phyloP scores from a whole-genome alignment of 2,888 invertebrate species.

The Drosophila subquinaria region DNA sequence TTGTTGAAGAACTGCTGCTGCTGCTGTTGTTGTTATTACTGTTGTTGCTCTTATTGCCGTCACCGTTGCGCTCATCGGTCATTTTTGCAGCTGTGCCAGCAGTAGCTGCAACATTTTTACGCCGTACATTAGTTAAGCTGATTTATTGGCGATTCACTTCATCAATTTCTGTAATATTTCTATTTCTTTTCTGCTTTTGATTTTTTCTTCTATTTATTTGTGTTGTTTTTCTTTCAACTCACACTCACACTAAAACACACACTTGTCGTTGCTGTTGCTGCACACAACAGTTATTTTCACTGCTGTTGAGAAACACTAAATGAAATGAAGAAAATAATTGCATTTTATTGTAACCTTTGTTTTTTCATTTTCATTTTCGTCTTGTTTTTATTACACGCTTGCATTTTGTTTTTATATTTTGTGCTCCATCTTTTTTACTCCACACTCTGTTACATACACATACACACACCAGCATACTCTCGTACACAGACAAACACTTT shows the following conservation, averaged over 20 bases:
- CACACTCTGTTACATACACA: slow-evolving; percentile 54
- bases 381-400: slow-evolving; percentile 39
- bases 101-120: slow-evolving; percentile 79
- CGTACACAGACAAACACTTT: slow-evolving; percentile 51
- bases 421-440: slow-evolving; percentile 71
- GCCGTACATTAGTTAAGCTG: slow-evolving; percentile 61
- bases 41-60: slow-evolving; percentile 87
- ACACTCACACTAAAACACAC: slow-evolving; percentile 51
- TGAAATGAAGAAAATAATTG: slow-evolving; percentile 20
- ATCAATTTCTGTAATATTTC: slow-evolving; percentile 45
- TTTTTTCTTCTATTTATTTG: slow-evolving; percentile 27
- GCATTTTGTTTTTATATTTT: slow-evolving; percentile 70
- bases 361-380: slow-evolving; percentile 18
- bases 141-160: slow-evolving; percentile 56
- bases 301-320: slow-evolving; percentile 45
- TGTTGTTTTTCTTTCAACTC: slow-evolving; percentile 58
- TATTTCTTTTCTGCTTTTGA: slow-evolving; percentile 31
- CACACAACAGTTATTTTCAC: slow-evolving; percentile 48
- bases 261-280: slow-evolving; percentile 38
- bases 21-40: slow-evolving; percentile 87
- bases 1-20: slow-evolving; percentile 45
- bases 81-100: slow-evolving; percentile 90
- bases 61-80: slow-evolving; percentile 87
- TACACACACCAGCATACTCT: slow-evolving; percentile 27
- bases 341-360: slow-evolving; percentile 20